Conservation (phyloP, 1,140 invertebrate genomes). For the Wasmannia auropunctata region DNA sequence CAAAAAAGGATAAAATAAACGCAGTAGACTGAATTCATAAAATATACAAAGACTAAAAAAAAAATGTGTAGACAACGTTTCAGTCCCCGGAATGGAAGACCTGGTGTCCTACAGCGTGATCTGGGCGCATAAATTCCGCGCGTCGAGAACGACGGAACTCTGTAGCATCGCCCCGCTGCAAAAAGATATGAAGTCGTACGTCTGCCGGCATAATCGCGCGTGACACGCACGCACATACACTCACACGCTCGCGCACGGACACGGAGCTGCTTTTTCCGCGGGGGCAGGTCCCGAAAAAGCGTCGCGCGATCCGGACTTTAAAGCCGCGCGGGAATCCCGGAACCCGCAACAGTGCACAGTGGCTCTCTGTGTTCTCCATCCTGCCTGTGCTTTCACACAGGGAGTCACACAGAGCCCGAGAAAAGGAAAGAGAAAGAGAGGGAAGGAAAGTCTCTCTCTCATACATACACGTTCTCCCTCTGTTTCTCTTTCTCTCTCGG, state of each 20-base stretch:
- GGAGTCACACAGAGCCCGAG: not conserved
- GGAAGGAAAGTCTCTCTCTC: not conserved
- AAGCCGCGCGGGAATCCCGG: slow-evolving; percentile 47
- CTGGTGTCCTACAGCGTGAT: not conserved
- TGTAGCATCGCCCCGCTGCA: slow-evolving; percentile 8
- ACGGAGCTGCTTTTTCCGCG: slow-evolving; percentile 19
- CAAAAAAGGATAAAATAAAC: not conserved
- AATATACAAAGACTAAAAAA: not conserved
- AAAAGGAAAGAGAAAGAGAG: slow-evolving; percentile 7
- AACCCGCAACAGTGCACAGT: slow-evolving; percentile 46
- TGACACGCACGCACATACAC: slow-evolving; percentile 6
- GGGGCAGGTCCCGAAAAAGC: slow-evolving; percentile 36
- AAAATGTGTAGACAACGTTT: not conserved
- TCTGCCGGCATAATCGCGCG: slow-evolving; percentile 51
- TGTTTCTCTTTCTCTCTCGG: not conserved
- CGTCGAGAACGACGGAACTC: slow-evolving; percentile 13
- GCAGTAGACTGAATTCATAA: not conserved
- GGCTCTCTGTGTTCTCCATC: slow-evolving; percentile 34
- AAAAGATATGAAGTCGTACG: slow-evolving; percentile 35
- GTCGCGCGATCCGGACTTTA: slow-evolving; percentile 46
- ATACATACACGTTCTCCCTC: not conserved
- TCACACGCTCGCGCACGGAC: not conserved
- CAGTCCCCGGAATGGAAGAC: not conserved
- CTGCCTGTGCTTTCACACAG: slow-evolving; percentile 5
- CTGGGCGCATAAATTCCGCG: slow-evolving; percentile 9